Evolutionary conservation across 2,797 vertebrate species (phyloP), one percentile per base, ranked within the genome.

Genomic region (Tragelaphus oryx): DNA sequence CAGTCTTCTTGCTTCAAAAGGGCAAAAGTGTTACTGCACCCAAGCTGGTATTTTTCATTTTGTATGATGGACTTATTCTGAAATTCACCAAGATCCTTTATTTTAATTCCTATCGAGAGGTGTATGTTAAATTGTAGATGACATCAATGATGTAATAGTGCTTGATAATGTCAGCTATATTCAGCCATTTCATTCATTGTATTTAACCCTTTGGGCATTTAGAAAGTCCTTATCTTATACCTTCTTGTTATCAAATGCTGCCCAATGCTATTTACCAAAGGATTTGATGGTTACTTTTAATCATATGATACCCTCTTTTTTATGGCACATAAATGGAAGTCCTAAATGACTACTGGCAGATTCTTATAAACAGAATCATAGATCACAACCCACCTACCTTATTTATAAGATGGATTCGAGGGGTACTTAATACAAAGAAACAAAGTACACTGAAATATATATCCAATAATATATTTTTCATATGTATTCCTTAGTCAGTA

Each of bases 101-200:
- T 50, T 46, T 74, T 74, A 75, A 87, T 86, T 86, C 48, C 33
- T 95, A 22, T 54, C 71, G 95, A 94, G 22, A 95, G 52, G 87
- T 95, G 20, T 87, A 44, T 84, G 79, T 91, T 97, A 96, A 93
- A 80, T 96, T 92, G 18, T 74, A 97, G 97, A 93, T 95, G 55
- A 74, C 50, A 60, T 92, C 97, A 88, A 90, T 94, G 68, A 92
- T 79, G 76, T 9, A 22, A 82, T 5, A 87, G 26, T 76, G 68
- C 59, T 92, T 86, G 85, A 92, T 96, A 95, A 95, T 37, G 68
- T 68, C 93, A 90, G 55, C 87, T 89, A 28, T 81, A 6, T 24
- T 62, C 48, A 90, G 83, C 80, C 57, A 81, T 14, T 59, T 24
- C 33, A 94, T 94, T 95, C 79, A 81, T 54, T 96, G 71, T 79